Evolutionary conservation across 2,113 vertebrate species (phyloP), one percentile per base, ranked within the genome.

Genomic region (Zeus faber): DNA sequence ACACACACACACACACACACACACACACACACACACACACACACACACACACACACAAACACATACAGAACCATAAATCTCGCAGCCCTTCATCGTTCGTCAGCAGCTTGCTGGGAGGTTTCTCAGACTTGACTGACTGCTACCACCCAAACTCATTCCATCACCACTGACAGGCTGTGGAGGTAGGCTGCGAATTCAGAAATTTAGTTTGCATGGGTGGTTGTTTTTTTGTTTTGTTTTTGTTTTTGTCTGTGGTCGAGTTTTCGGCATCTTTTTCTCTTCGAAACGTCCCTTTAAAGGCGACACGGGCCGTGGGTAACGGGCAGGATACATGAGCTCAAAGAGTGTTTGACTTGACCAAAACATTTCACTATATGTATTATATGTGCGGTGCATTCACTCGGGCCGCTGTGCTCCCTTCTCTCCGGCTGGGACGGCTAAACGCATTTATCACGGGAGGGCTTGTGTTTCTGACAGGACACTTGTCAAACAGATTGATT

Each of bases 61-160:
- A 14, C 13, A 37, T 11, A 37, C 13, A 37, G 3, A 37, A n/a
- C 14, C 16, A 17, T n/a, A 40, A 11, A 5, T 35, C 4, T 5
- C 35, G 11, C 35, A 6, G 5, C 3, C 45, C 39, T 40, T 56
- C 63, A n/a, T 4, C 5, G 5, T 40, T 16, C 16, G 2, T 40
- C 37, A n/a, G 33, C 31, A 4, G 5, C 59, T 70, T 13, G 1
- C 68, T 73, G 72, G 52, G 64, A 69, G 55, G 66, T 75, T 73
- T 66, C 63, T 68, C 65, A 65, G 41, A 67, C 43, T 61, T 76
- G 67, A 76, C 62, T 66, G 64, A 78, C 62, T 62, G 52, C 72
- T 66, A 58, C 70, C 62, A 70, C 67, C 70, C 60, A 72, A 50
- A 49, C 67, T 70, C 37, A 58, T 62, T 54, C 43, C 54, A 43